phyloP scores from a whole-genome alignment of 2,113 vertebrate genomes.

The Burhinus bistriatus region DNA sequence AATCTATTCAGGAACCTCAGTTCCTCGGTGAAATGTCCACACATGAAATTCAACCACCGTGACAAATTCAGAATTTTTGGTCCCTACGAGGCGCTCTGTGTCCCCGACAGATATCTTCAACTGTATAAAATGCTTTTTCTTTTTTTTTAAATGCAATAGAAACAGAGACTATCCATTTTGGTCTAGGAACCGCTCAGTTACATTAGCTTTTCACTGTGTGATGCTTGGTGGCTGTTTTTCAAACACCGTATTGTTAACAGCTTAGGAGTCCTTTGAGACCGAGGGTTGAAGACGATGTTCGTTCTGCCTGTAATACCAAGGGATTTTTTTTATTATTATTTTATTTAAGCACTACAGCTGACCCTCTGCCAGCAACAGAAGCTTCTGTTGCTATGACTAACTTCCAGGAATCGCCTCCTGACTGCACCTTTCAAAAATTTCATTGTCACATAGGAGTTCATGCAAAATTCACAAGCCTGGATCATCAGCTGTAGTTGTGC shows the following conservation, averaged over 20 bases:
- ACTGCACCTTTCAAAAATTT: slow-evolving; percentile 16
- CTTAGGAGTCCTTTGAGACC: background rate
- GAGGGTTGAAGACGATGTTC: background rate
- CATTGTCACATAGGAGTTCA: slow-evolving; percentile 37
- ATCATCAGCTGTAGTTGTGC: slow-evolving; percentile 33
- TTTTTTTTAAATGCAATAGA: background rate
- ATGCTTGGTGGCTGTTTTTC: background rate
- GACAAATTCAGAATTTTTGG: background rate
- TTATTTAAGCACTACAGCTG: background rate
- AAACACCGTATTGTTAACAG: background rate
- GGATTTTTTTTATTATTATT: background rate
- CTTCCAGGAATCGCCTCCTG: background rate
- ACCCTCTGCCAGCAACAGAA: background rate
- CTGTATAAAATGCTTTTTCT: background rate
- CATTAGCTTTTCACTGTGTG: background rate
- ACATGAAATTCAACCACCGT: background rate
- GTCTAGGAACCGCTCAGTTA: background rate
- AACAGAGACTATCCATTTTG: background rate
- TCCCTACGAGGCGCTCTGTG: background rate
- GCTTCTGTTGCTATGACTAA: background rate
- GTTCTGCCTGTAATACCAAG: background rate
- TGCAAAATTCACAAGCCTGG: slow-evolving; percentile 64
- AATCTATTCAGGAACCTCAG: background rate
- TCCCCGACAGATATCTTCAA: background rate
- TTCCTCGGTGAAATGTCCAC: background rate